Base-by-base conservation (phyloP, 1,140 invertebrate genomes). In the Drosophila kohkoa region DNA sequence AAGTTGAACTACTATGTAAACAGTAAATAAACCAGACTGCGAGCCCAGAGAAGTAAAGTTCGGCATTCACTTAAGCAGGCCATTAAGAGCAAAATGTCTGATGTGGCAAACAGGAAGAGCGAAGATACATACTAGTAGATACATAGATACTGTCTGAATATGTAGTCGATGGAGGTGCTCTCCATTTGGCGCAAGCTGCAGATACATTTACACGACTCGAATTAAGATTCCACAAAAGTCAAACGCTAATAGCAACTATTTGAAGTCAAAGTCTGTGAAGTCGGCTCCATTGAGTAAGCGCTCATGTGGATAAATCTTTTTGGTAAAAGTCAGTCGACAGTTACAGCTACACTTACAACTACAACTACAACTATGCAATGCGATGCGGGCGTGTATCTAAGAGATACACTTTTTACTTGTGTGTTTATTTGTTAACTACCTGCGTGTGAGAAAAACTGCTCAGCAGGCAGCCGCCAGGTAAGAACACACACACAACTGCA, bases 1-100 rank as follows among this genome's bases (percentile, higher is more conserved):
- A 80, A 85, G 73, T 80, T 65, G 62, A 73, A 77, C 79, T 88
- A 77, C 79, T 88, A 74, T 80, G 82, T 82, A 88, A 87, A 87
- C 83, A 87, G 71, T 79, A 77, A 82, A 82, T 76, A 82, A 78
- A 87, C 74, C 43, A 16, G 35, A 30, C 30, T 52, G 16, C 13
- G 49, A 65, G 51, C 28, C 32, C 32, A 41, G 57, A 63, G 46
- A 75, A 72, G 73, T 57, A 71, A 77, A 79, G 80, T 82, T 82
- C 79, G 80, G 72, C 80, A 82, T 69, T 79, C 41, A 65, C 73
- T 80, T 72, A 74, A 70, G 73, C 81, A 72, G 58, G 59, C 54
- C 62, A 76, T 73, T 73, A 73, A 70, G 77, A 82, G 81, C 77
- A 82, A 83, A 11, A 38, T 7, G 32, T 20, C 49, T 65, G 80